Evolutionary conservation across 2,888 invertebrate species (phyloP), one percentile per base, ranked within the genome.

Genomic region (Galeruca laticollis): DNA sequence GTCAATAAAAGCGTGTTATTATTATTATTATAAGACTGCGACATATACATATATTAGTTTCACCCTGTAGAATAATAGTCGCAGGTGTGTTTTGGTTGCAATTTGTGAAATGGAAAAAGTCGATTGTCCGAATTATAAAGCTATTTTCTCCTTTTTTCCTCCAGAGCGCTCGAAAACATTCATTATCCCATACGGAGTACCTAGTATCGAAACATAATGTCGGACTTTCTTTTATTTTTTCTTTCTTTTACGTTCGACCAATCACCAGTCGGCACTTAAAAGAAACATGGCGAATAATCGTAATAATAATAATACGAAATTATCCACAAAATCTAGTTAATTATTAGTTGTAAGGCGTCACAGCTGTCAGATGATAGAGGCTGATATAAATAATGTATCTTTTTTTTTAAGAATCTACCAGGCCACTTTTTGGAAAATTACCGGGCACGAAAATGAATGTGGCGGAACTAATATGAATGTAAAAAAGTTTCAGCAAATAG

Each of bases 51-150:
- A n/a, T n/a, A n/a, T n/a, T 26, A 26, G n/a, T 40, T 40, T 43
- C 37, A 33, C 51, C 18, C 33, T 26, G 49, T 61, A 49, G 20
- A 61, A 33, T 31, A 26, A 21, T 26, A 70, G 77, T 66, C 78
- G 76, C 80, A 80, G 81, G 81, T 82, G 82, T 80, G 72, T 75
- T 43, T 73, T 73, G 75, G 70, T 78, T 77, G 79, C 79, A 81
- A 82, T 83, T 81, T 81, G 78, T 80, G 82, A 82, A 82, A 83
- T 82, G 82, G 82, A 83, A 82, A 79, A 78, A 80, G 79, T 80
- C 81, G 78, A 82, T 83, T 83, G 81, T 81, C 79, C 77, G 78
- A 81, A 80, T 79, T 79, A 80, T 81, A 80, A 81, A 80, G 79
- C 81, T 79, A 80, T 82, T 81, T 80, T 80, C 77, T 76, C 69